A percentile compares a stretch with the other conserved stretches of the same genome.
phyloP scores from a whole-genome alignment of 2,113 vertebrate genomes.

The Himantopus leucocephalus region DNA sequence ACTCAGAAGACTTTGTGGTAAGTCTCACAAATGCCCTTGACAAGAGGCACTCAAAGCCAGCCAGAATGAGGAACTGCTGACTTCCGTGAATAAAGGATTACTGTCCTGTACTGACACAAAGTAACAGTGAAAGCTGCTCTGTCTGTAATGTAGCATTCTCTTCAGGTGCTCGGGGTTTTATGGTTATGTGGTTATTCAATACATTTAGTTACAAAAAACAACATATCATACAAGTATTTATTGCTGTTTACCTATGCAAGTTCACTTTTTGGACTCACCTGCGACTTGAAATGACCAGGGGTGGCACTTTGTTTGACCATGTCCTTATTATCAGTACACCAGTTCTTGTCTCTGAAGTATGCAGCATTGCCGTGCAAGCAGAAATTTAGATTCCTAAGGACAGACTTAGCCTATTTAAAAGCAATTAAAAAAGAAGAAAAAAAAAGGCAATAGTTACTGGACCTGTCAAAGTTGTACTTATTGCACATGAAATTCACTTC shows the following conservation, averaged over 20 bases:
- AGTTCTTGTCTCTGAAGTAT: background rate
- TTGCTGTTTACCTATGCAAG: background rate
- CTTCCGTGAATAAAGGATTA: fast-evolving
- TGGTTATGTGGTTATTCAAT: background rate
- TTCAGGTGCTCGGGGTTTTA: background rate
- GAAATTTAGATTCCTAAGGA: background rate
- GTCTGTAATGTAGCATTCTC: fast-evolving
- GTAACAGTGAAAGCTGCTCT: background rate
- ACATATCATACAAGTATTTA: background rate
- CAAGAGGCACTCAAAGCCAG: background rate
- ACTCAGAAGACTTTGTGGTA: background rate
- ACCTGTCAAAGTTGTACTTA: background rate
- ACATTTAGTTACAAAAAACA: background rate
- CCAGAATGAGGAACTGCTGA: background rate
- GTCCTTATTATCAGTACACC: background rate
- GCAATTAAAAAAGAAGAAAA: background rate
- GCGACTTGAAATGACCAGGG: background rate
- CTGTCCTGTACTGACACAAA: background rate
- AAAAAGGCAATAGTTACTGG: background rate
- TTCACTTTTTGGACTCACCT: background rate
- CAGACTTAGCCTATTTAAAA: background rate
- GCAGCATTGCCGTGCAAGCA: background rate
- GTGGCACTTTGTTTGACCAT: background rate
- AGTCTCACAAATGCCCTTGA: background rate
- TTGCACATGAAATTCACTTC: background rate